phyloP scores from a whole-genome alignment of 2,888 invertebrate species.

The Mesochorus sp. region DNA sequence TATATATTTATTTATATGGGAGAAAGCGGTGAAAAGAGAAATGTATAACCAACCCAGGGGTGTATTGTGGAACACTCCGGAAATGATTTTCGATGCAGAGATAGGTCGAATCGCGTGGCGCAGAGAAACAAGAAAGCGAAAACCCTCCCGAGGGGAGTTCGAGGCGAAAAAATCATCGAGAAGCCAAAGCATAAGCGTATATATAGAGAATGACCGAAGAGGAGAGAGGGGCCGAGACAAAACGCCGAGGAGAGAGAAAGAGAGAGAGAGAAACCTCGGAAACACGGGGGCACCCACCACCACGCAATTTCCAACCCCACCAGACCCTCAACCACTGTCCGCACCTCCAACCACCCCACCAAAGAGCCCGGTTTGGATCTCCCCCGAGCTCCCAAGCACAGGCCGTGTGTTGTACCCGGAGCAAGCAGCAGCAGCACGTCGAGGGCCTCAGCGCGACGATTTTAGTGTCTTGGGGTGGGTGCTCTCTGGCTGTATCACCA shows the following conservation, averaged over 20 bases:
- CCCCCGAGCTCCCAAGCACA: slow-evolving; percentile 77
- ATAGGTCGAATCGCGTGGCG: neutral
- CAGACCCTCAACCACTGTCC: slow-evolving; percentile 82
- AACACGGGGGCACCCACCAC: slow-evolving; percentile 78
- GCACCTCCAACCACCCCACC: slow-evolving; percentile 82
- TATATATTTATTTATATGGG: no score
- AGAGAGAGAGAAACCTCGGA: slow-evolving; percentile 58
- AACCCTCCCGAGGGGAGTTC: slow-evolving; percentile 13
- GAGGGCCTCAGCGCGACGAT: slow-evolving; percentile 81
- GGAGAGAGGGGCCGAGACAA: slow-evolving; percentile 78
- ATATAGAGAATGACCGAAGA: slow-evolving; percentile 71
- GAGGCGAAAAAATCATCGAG: slow-evolving; percentile 50
- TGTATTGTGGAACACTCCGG: no score
- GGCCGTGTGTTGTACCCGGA: slow-evolving; percentile 71
- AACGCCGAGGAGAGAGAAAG: slow-evolving; percentile 62
- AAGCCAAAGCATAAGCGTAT: slow-evolving; percentile 63
- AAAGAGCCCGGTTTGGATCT: slow-evolving; percentile 73
- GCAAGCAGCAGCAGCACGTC: slow-evolving; percentile 74
- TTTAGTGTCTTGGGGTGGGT: slow-evolving; percentile 82
- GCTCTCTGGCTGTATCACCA: slow-evolving; percentile 76
- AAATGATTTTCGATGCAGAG: no score
- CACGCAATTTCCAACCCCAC: slow-evolving; percentile 82
- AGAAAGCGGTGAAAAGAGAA: slow-evolving; percentile 22
- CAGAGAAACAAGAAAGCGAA: slow-evolving; percentile 30
- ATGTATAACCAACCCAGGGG: neutral